Evolutionary conservation across 92 coral and sea anemone genomes (phyloP), one percentile per base, ranked within the genome.

Genomic region (Porites divaricata): DNA sequence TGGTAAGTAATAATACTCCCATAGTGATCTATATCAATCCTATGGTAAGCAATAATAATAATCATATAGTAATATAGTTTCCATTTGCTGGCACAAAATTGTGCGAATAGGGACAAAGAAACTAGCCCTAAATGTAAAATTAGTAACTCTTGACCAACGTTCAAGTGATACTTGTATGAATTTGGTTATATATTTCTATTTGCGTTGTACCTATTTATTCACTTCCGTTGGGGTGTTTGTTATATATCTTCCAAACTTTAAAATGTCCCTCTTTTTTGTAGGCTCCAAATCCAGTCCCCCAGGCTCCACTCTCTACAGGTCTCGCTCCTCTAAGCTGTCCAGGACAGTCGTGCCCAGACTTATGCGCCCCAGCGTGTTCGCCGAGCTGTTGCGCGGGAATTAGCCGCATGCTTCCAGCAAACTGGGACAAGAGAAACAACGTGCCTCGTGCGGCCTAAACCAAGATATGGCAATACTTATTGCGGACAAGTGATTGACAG

Each of bases 321-420:
- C 79, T 88, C 14, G 63, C 71, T 53, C 83, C 91, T 11, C 48
- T 79, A 66, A 85, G 89, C 70, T 92, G 98, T 66, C 92, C 94
- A 26, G 85, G 76, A 74, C 88, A 86, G 23, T 83, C 61, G 66
- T 94, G 99, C 68, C 94, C 99, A 15, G 88, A 96, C 93, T 20
- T 97, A 64, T 96, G 99, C 86, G 98, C 96, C 4, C 99, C 99
- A 9, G 50, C 90, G 23, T 96, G 99, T 52, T 74, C 89, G 7
- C 80, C 88, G 19, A 87, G 92, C 83, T 94, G 98, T 57, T 96
- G 96, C 61, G 84, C 81, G 21, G 89, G 89, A 59, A 85, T 75
- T 61, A 15, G 45, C 45, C 45, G 75, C 25, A 62, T 83, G 23
- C 89, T 92, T 64, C 93, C 98, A 8, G 49, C 77, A 74, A 76